These are phyloP conservation scores for Bruchidius siliquastri DNA, from an alignment of 2,888 invertebrate genomes.

Conservation along the genomic window DNA sequence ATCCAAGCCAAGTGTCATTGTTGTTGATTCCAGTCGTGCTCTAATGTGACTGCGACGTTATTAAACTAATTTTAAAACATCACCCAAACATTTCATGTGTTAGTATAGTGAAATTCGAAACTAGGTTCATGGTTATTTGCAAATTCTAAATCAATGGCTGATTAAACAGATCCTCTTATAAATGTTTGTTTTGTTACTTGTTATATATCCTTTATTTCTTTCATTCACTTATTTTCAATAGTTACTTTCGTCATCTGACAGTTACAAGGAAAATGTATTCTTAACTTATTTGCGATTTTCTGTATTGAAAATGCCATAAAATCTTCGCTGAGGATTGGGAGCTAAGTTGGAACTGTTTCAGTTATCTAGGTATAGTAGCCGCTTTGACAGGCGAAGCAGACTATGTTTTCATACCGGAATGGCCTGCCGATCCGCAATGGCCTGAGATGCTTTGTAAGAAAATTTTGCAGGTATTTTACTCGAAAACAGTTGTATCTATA, in stretches of 20 bases:
- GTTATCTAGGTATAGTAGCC: constrained; percentile 94
- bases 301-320: no score
- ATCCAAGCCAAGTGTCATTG: background rate
- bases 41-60: background rate
- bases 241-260: no score
- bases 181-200: no score
- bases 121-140: no score
- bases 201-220: no score
- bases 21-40: background rate
- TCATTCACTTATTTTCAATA: no score
- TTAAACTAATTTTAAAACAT: background rate
- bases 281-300: no score
- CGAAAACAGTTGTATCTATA: no score
- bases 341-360: constrained; percentile 43
- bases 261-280: no score
- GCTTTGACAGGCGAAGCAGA: constrained; percentile 95
- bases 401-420: constrained; percentile 97
- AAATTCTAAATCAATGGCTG: no score
- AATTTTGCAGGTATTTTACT: constrained; percentile 66
- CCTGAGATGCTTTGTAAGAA: constrained; percentile 76
- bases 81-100: background rate
- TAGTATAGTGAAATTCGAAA: background rate
- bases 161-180: no score
- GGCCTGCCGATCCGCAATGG: constrained; percentile 92
- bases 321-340: no score